phyloP scores from a whole-genome alignment of 2,888 invertebrate species.

The Schizaphis graminum region DNA sequence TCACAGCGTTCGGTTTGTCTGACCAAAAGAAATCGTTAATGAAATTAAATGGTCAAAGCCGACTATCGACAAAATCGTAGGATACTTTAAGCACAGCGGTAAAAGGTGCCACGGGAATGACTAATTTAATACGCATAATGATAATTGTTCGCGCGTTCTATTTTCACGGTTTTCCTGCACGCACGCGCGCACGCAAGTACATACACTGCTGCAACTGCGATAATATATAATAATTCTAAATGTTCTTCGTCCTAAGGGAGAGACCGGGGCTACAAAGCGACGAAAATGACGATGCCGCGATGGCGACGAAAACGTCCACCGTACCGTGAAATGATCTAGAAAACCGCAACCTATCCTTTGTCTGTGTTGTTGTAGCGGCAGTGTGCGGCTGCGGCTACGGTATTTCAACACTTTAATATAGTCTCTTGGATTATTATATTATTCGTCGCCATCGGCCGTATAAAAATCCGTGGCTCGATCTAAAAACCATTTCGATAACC shows the following conservation, averaged over 20 bases:
- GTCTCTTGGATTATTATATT: slow-evolving; percentile 20
- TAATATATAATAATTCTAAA: slow-evolving; percentile 21
- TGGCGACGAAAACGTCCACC: background rate
- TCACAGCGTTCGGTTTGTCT: background rate
- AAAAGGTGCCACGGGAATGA: background rate
- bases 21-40: background rate
- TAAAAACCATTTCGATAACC: background rate
- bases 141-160: background rate
- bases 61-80: background rate
- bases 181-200: background rate
- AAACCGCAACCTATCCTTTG: slow-evolving; percentile 55
- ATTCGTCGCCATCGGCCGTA: slow-evolving; percentile 6
- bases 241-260: background rate
- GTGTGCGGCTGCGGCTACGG: background rate
- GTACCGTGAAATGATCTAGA: slow-evolving; percentile 60
- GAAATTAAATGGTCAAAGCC: background rate
- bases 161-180: slow-evolving; percentile 20
- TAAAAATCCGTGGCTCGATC: slow-evolving; percentile 14
- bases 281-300: background rate
- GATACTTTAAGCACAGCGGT: background rate
- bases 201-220: background rate
- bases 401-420: background rate
- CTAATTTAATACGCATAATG: background rate
- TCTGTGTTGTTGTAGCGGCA: background rate
- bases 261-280: background rate